Base-by-base conservation (phyloP, 2,888 invertebrate species). In the Apamea crenata region DNA sequence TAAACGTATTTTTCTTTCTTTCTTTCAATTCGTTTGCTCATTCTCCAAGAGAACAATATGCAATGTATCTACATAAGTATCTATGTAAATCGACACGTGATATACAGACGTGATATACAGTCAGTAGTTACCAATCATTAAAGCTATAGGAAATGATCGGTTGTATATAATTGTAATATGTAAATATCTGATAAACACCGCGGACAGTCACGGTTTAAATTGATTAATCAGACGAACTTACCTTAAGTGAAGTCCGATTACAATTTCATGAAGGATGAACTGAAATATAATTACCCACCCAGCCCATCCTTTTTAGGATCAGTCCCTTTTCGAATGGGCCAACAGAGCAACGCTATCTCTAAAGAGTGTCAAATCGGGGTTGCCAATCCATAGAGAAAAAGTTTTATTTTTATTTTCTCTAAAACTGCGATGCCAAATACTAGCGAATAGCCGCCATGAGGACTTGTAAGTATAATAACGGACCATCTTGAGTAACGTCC, bases 121-220 rank as follows among this genome's bases (percentile, higher is more conserved):
- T 21, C 25, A 73, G 74, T 63, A 77, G 83, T 86, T 75, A 85
- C 80, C 77, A 74, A 89, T 90, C 87, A 89, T 90, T 89, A 89
- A 83, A 88, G 80, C 74, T 80, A 75, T 81, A 89, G 86, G 90
- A 89, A 89, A 90, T 84, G 87, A 90, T 87, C 79, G 76, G 69
- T 80, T 70, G 78, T 75, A 80, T 77, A 80, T 83, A 84, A 87
- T 90, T 88, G 85, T 88, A 83, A 89, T 87, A 91, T 90, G 90
- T 87, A 89, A 91, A 91, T 91, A 82, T 84, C 78, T 68, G 68
- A 87, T 85, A 89, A 83, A 86, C 85, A 89, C 81, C 75, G 79
- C 82, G 78, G 44, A 77, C 80, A 77, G 87, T 90, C 90, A 91
- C 90, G 91, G 90, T 81, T 80, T 88, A 88, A n/a, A n/a, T n/a